Evolutionary conservation across 2,888 invertebrate genomes (phyloP).

Genomic region (Pristionchus fissidentatus): DNA sequence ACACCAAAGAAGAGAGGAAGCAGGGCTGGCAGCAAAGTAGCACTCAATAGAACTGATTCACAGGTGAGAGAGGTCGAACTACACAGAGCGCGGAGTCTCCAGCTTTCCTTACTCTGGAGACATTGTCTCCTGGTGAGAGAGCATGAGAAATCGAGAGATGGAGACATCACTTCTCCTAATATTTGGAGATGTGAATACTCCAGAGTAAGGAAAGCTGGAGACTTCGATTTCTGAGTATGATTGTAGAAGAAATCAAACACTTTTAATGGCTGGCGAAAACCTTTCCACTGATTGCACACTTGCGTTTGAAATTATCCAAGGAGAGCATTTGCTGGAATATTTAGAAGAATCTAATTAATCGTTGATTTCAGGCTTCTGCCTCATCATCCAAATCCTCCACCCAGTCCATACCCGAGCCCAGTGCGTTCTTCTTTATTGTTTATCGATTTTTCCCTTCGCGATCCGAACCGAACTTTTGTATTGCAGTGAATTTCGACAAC

Average conservation of each 20-base stretch:
- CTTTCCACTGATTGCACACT: too few species aligned
- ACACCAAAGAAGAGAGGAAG: conserved; percentile 17
- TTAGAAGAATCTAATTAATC: background rate
- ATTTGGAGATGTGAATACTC: too few species aligned
- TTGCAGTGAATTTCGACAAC: conserved; percentile 42
- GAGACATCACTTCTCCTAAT: too few species aligned
- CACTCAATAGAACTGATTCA: conserved; percentile 3
- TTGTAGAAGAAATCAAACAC: too few species aligned
- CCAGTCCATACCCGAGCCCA: conserved; percentile 45
- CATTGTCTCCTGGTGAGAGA: too few species aligned
- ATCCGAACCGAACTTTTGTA: background rate
- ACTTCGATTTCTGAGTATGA: too few species aligned
- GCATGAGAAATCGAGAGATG: too few species aligned
- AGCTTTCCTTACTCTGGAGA: too few species aligned
- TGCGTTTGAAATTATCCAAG: background rate
- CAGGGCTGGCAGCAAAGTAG: background rate
- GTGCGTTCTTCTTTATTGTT: background rate
- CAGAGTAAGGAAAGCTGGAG: too few species aligned
- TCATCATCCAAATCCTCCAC: conserved; percentile 43
- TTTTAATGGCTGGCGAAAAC: too few species aligned
- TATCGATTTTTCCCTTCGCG: background rate
- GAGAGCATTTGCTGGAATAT: background rate
- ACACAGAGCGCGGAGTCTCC: too few species aligned
- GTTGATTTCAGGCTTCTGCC: background rate
- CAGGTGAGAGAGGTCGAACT: conserved; percentile 2